Conservation (phyloP, 2,888 invertebrate species). For the Pollenia amentaria region DNA sequence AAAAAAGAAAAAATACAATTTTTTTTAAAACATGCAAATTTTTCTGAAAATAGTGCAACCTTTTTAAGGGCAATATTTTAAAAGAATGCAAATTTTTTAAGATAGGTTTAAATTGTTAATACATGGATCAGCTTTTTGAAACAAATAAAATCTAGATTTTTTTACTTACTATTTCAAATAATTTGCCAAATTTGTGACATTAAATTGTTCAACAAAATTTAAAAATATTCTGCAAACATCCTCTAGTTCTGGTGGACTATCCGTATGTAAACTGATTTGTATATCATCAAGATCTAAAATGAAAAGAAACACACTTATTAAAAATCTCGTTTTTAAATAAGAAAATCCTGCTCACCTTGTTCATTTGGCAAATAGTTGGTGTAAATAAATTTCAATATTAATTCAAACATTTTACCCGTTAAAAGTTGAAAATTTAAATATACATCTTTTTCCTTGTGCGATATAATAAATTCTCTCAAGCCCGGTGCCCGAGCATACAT, state of each 20-base stretch:
- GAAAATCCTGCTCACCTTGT: slow-evolving; percentile 78
- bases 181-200: slow-evolving; percentile 79
- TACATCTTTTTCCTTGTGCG: slow-evolving; percentile 81
- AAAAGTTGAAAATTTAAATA: slow-evolving; percentile 80
- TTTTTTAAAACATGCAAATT: too few relatives aligned
- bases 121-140: too few relatives aligned
- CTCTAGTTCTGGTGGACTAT: slow-evolving; percentile 75
- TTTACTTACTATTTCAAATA: slow-evolving; percentile 78
- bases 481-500: slow-evolving; percentile 88
- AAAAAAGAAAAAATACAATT: too few relatives aligned
- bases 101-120: too few relatives aligned
- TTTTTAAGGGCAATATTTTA: too few relatives aligned
- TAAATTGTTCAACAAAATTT: slow-evolving; percentile 80
- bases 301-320: neutral
- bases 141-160: neutral
- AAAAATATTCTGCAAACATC: slow-evolving; percentile 79
- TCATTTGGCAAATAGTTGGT: slow-evolving; percentile 84
- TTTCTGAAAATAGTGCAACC: too few relatives aligned
- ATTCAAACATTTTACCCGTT: slow-evolving; percentile 87
- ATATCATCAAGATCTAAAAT: slow-evolving; percentile 81
- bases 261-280: slow-evolving; percentile 80
- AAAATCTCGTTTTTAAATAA: neutral
- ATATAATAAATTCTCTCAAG: slow-evolving; percentile 86
- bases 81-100: too few relatives aligned
- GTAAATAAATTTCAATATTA: slow-evolving; percentile 90